Evolutionary conservation across 2,888 invertebrate species (phyloP).

Genomic region (Diplazon laetatorius): DNA sequence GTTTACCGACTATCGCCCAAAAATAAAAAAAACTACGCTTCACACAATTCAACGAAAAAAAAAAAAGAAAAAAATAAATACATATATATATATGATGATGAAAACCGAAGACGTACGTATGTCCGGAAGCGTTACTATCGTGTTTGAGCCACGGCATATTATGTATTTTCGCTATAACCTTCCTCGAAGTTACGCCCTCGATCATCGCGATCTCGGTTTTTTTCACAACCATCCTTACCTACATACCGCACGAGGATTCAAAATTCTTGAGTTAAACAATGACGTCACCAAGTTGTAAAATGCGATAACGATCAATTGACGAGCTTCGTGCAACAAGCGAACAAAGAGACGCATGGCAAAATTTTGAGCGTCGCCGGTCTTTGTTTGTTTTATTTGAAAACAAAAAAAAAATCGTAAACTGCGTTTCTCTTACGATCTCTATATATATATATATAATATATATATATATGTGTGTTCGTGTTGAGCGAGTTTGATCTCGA

Average conservation of each 20-base stretch:
- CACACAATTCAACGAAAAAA: too few species aligned
- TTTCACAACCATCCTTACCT: constrained; percentile 42
- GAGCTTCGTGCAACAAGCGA: not conserved
- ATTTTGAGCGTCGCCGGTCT: not conserved
- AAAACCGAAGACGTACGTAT: constrained; percentile 60
- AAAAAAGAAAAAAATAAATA: too few species aligned
- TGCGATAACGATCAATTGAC: not conserved
- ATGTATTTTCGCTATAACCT: constrained; percentile 68
- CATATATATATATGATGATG: too few species aligned
- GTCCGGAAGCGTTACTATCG: not conserved
- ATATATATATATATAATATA: too few species aligned
- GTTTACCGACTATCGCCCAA: constrained; percentile 12
- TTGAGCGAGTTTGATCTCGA: too few species aligned
- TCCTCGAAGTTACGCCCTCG: not conserved
- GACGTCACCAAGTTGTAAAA: not conserved
- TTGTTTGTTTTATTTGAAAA: too few species aligned
- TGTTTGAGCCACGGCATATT: constrained; percentile 74
- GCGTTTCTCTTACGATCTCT: too few species aligned
- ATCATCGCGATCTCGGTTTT: not conserved
- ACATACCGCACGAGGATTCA: constrained; percentile 2
- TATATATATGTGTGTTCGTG: not conserved
- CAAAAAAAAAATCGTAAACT: not conserved
- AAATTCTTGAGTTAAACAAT: not conserved
- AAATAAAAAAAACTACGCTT: constrained; percentile 51
- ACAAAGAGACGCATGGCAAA: constrained; percentile 5